phyloP scores from a whole-genome alignment of 2,888 invertebrate genomes.

The Alitta virens region DNA sequence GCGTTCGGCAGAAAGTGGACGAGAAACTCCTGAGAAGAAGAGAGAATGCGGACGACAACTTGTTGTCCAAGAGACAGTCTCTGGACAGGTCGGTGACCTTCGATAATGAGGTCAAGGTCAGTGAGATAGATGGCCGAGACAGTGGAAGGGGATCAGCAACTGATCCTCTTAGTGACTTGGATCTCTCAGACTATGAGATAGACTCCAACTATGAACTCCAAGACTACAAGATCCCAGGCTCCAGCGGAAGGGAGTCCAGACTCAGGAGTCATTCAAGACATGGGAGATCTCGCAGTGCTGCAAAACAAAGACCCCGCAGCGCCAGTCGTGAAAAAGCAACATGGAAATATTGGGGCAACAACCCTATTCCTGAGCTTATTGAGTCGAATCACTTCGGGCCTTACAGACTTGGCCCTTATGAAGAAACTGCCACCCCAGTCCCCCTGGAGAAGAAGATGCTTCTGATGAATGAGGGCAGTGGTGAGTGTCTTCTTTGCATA shows the following conservation, averaged over 20 bases:
- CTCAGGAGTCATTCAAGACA: background rate
- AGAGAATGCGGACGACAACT: slow-evolving; percentile 36
- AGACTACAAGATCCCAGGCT: background rate
- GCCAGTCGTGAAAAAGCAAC: slow-evolving; percentile 10
- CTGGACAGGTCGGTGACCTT: slow-evolving; percentile 23
- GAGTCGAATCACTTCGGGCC: slow-evolving; percentile 30
- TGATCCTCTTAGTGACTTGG: slow-evolving; percentile 20
- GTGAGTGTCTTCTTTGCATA: background rate
- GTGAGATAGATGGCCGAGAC: slow-evolving; percentile 28
- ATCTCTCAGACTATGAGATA: slow-evolving; percentile 19
- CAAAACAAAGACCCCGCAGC: background rate
- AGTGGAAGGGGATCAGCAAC: slow-evolving; percentile 28
- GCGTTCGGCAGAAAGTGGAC: slow-evolving; percentile 5
- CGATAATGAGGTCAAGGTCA: slow-evolving; percentile 6
- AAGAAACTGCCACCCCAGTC: slow-evolving; percentile 7
- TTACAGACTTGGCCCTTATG: slow-evolving; percentile 25
- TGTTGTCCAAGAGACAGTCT: background rate
- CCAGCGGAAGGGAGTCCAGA: background rate
- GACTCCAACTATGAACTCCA: slow-evolving; percentile 6
- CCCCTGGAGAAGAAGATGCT: slow-evolving; percentile 17
- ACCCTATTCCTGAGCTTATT: slow-evolving; percentile 37
- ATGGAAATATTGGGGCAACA: slow-evolving; percentile 44
- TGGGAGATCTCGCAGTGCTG: background rate
- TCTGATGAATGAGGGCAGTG: background rate
- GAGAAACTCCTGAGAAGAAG: slow-evolving; percentile 23